These are phyloP conservation scores for Nothoprocta pentlandii DNA, from an alignment of 2,113 vertebrate species.

Conservation along the genomic window DNA sequence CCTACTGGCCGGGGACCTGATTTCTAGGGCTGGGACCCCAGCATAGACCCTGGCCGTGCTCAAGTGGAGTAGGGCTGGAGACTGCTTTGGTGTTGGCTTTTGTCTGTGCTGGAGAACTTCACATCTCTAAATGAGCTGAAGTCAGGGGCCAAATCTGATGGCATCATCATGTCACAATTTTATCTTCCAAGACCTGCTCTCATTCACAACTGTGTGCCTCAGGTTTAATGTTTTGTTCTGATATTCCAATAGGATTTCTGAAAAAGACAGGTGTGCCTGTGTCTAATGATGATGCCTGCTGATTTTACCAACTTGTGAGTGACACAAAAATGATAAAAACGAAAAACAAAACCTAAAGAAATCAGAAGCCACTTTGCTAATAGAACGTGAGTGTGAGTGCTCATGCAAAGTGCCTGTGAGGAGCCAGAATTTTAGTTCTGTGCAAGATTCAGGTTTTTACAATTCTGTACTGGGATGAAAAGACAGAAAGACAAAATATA, in stretches of 20 bases:
- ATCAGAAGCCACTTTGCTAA: neutral
- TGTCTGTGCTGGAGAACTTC: neutral
- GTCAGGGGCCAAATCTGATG: neutral
- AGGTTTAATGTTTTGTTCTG: neutral
- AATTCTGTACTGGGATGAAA: neutral
- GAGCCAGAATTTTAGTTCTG: neutral
- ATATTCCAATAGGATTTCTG: neutral
- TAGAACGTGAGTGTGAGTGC: neutral
- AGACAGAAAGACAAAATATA: neutral
- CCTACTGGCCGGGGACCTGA: neutral
- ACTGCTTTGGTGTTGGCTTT: neutral
- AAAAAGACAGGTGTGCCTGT: neutral
- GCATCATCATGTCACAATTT: neutral
- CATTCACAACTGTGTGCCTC: neutral
- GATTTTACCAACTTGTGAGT: neutral
- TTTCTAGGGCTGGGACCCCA: rapidly evolving
- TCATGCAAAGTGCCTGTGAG: neutral
- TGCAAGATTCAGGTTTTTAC: neutral
- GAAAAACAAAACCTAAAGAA: neutral
- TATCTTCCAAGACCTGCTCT: neutral
- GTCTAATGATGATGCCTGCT: neutral
- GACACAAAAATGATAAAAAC: neutral
- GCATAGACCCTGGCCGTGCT: neutral
- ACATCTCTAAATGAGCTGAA: neutral
- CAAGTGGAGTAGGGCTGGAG: neutral